Evolutionary conservation across 2,113 vertebrate genomes (phyloP).

Genomic region (Illadopsis cleaveri): DNA sequence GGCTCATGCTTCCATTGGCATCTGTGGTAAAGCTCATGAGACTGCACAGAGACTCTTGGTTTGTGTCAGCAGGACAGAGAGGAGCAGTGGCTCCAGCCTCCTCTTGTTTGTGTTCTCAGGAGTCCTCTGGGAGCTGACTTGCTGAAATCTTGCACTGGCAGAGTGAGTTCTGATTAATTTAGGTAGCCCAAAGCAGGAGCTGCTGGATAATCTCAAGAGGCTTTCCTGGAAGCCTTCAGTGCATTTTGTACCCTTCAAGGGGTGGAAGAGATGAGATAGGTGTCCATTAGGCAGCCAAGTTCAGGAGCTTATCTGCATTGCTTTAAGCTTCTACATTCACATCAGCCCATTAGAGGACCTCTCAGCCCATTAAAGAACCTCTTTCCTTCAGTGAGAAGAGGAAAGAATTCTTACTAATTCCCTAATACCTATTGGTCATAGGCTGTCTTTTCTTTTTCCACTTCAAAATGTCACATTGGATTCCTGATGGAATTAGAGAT

Average conservation of each 20-base stretch:
- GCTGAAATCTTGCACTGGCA: background rate
- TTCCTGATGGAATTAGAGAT: constrained; percentile 19
- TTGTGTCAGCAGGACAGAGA: background rate
- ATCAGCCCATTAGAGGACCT: background rate
- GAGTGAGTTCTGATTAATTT: background rate
- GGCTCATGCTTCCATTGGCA: background rate
- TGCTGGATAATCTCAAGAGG: background rate
- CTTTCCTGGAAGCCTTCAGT: background rate
- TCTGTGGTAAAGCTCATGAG: background rate
- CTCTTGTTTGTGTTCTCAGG: background rate
- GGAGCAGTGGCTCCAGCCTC: background rate
- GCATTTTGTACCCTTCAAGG: background rate
- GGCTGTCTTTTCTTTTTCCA: background rate
- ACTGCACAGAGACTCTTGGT: background rate
- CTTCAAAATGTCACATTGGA: constrained; percentile 18
- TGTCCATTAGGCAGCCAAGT: background rate
- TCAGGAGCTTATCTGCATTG: constrained; percentile 16
- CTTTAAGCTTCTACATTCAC: background rate
- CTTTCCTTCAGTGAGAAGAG: background rate
- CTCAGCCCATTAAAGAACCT: background rate
- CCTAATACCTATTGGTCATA: background rate
- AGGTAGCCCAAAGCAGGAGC: background rate
- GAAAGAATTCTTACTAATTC: background rate
- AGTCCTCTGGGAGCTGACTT: background rate
- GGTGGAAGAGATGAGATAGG: background rate